These are phyloP conservation scores for Poeciliopsis turneri DNA, from an alignment of 2,797 vertebrate genomes.

Conservation along the genomic window DNA sequence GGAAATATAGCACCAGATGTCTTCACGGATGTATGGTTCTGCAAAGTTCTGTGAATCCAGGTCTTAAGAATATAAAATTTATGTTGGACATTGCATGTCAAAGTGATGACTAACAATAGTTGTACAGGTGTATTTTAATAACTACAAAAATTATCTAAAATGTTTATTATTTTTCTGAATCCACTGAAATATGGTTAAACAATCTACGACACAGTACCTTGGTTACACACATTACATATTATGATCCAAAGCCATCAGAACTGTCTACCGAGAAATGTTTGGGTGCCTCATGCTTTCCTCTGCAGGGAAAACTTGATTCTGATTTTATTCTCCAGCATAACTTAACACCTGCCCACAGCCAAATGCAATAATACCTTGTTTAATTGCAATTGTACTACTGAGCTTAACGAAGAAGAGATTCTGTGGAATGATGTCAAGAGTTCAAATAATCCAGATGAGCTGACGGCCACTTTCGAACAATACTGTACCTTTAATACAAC, in stretches of 20 bases:
- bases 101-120: conserved; percentile 43
- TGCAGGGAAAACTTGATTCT: neutral
- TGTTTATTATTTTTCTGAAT: neutral
- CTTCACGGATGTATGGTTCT: conserved; percentile 66
- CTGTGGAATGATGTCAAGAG: neutral
- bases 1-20: conserved; percentile 69
- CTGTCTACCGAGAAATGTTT: neutral
- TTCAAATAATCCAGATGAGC: neutral
- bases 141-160: neutral
- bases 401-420: neutral
- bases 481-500: neutral
- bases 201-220: neutral
- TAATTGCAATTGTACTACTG: neutral
- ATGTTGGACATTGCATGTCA: conserved; percentile 32
- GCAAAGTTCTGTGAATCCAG: conserved; percentile 39
- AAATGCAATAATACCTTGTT: neutral
- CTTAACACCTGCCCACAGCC: neutral
- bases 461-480: neutral
- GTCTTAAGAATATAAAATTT: conserved; percentile 40
- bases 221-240: neutral
- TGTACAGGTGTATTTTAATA: conserved; percentile 2
- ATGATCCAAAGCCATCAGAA: neutral
- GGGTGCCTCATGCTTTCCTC: neutral
- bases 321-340: neutral
- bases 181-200: neutral